Evolutionary conservation across 2,797 vertebrate species (phyloP).

Genomic region (Lepilemur ruficaudatus): DNA sequence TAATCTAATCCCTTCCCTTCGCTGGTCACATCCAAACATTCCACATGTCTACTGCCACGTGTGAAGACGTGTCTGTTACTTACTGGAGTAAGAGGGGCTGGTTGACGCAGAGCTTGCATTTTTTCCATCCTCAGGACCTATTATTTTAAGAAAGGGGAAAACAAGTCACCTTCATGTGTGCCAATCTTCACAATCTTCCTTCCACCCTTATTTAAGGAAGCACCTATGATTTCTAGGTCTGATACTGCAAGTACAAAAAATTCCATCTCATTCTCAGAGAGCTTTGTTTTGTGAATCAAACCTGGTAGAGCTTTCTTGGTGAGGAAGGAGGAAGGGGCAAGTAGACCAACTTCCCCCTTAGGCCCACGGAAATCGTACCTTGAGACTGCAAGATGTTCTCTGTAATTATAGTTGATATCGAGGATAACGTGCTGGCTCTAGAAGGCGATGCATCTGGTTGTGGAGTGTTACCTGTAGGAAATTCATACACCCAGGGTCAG

Average conservation of each 20-base stretch:
- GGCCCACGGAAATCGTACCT: slow-evolving; percentile 31
- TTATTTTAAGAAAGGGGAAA: slow-evolving; percentile 59
- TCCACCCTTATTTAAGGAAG: neutral
- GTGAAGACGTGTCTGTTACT: slow-evolving; percentile 70
- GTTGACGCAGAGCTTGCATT: neutral
- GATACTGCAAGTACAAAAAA: neutral
- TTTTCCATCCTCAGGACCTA: slow-evolving; percentile 40
- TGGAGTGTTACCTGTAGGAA: slow-evolving; percentile 31
- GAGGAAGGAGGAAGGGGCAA: neutral
- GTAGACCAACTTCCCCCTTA: neutral
- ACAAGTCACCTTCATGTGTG: neutral
- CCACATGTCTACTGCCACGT: neutral
- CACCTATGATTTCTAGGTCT: neutral
- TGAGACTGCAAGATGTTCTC: neutral
- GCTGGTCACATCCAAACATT: neutral
- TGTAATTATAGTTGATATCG: neutral
- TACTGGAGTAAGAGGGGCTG: slow-evolving; percentile 79
- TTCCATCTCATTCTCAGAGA: neutral
- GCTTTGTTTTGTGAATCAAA: neutral
- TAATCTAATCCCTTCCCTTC: neutral
- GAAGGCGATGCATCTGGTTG: neutral
- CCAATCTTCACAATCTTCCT: neutral
- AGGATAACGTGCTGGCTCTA: neutral
- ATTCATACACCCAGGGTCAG: slow-evolving; percentile 43
- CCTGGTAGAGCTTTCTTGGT: neutral